Evolutionary conservation across 1,140 invertebrate species (phyloP).

Genomic region (Drosophila saltans): DNA sequence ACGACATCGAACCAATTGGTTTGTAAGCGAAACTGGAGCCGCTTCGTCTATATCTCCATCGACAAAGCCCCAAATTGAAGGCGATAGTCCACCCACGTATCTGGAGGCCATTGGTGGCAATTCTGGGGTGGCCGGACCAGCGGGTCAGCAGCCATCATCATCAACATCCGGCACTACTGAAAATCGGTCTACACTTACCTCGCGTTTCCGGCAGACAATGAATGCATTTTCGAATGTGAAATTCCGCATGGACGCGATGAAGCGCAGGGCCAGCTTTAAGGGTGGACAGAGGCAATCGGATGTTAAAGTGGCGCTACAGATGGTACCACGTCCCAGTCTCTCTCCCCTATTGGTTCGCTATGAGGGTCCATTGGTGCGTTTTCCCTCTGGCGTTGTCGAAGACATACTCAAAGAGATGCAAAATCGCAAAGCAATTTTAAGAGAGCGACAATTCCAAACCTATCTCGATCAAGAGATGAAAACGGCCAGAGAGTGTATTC

Average conservation of each 20-base stretch:
- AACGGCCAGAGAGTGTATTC: slow-evolving; percentile 85
- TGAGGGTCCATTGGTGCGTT: slow-evolving; percentile 76
- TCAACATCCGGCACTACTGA: slow-evolving; percentile 12
- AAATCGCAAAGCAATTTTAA: slow-evolving; percentile 84
- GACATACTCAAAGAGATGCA: slow-evolving; percentile 85
- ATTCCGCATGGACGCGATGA: slow-evolving; percentile 71
- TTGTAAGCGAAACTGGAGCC: slow-evolving; percentile 46
- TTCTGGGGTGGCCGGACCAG: not conserved
- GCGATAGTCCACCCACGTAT: slow-evolving; percentile 77
- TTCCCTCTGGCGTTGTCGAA: slow-evolving; percentile 83
- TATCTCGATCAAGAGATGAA: slow-evolving; percentile 85
- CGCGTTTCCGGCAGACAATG: slow-evolving; percentile 63
- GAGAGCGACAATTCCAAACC: slow-evolving; percentile 85
- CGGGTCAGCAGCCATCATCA: slow-evolving; percentile 2
- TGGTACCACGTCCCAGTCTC: slow-evolving; percentile 75
- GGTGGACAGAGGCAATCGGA: slow-evolving; percentile 48
- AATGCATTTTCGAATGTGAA: slow-evolving; percentile 70
- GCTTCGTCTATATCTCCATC: not conserved
- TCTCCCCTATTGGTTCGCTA: slow-evolving; percentile 71
- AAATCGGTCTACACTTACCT: slow-evolving; percentile 41
- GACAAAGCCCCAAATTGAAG: slow-evolving; percentile 57
- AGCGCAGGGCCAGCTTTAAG: slow-evolving; percentile 71
- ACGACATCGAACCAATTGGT: slow-evolving; percentile 76
- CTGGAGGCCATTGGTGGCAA: slow-evolving; percentile 65
- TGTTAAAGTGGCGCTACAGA: slow-evolving; percentile 71